Percentiles rank a stretch among this genome's conserved stretches.
These are phyloP conservation scores for Sphecodes monilicornis DNA, from an alignment of 2,888 invertebrate genomes.

Conservation along the genomic window DNA sequence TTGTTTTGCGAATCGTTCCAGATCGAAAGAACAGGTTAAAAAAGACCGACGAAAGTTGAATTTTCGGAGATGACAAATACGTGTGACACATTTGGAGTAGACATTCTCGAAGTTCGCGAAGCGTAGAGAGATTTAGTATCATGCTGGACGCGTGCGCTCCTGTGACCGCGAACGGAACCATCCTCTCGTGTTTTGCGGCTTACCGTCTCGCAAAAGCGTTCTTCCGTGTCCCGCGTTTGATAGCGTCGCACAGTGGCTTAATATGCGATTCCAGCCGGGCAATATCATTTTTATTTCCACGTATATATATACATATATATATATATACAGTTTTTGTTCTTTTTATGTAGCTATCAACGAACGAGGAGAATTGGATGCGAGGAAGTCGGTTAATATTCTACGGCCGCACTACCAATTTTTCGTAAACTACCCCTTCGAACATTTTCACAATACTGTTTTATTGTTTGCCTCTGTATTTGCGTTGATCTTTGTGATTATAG, in stretches of 20 bases:
- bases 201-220: conserved; percentile 23
- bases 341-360: too few relatives aligned
- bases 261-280: neutral
- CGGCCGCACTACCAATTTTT: neutral
- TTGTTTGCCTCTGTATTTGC: too few relatives aligned
- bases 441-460: neutral
- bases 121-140: conserved; percentile 65
- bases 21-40: neutral
- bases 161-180: conserved; percentile 37
- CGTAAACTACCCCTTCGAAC: neutral
- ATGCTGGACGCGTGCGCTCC: conserved; percentile 69
- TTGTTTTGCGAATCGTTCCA: too few relatives aligned
- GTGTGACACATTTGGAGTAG: neutral
- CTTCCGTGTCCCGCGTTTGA: neutral
- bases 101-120: neutral
- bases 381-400: too few relatives aligned
- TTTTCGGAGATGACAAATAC: neutral
- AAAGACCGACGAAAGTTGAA: neutral
- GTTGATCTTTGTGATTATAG: too few relatives aligned
- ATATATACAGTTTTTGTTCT: neutral
- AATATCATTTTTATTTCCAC: neutral
- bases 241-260: neutral
- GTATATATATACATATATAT: neutral
- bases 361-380: neutral
- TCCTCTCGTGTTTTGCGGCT: conserved; percentile 24